Evolutionary conservation across 2,113 vertebrate genomes (phyloP).

Genomic region (Meriones unguiculatus): DNA sequence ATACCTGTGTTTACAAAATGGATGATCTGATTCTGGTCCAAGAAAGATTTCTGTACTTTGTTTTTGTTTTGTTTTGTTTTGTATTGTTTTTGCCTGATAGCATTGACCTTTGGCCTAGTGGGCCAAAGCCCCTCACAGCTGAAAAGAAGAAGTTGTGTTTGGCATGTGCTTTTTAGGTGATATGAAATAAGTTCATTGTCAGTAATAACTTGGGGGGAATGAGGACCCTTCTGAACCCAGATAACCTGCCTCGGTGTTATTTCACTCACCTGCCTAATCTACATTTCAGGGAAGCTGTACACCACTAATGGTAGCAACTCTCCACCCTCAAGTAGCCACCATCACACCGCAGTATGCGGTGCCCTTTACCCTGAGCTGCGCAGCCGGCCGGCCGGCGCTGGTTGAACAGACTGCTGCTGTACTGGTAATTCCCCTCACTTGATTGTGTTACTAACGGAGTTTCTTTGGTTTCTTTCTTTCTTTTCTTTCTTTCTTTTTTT

Average conservation of each 20-base stretch:
- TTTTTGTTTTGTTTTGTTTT: background rate
- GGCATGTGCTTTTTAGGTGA: background rate
- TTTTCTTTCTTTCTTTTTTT: background rate
- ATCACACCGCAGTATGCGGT: conserved; percentile 98
- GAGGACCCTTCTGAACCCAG: conserved; percentile 82
- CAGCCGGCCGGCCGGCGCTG: conserved; percentile 97
- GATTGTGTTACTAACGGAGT: conserved; percentile 91
- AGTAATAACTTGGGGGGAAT: conserved; percentile 75
- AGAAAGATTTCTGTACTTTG: conserved; percentile 46
- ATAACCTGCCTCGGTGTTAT: conserved; percentile 85
- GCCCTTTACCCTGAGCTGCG: conserved; percentile 96
- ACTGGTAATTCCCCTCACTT: conserved; percentile 97
- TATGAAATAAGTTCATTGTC: conserved; percentile 45
- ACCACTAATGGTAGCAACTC: conserved; percentile 99
- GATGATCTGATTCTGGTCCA: conserved; percentile 54
- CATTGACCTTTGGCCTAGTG: conserved; percentile 57
- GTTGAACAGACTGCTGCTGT: conserved; percentile 99
- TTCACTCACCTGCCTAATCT: conserved; percentile 92
- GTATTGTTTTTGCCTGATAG: conserved; percentile 21
- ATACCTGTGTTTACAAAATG: conserved; percentile 38
- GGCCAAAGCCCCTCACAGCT: conserved; percentile 11
- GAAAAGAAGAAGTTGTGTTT: conserved; percentile 50
- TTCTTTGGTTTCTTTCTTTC: conserved; percentile 83
- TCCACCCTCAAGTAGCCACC: conserved; percentile 98
- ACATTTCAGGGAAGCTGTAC: conserved; percentile 99